Conservation (phyloP, 2,888 invertebrate species). For the Troilus luridus region DNA sequence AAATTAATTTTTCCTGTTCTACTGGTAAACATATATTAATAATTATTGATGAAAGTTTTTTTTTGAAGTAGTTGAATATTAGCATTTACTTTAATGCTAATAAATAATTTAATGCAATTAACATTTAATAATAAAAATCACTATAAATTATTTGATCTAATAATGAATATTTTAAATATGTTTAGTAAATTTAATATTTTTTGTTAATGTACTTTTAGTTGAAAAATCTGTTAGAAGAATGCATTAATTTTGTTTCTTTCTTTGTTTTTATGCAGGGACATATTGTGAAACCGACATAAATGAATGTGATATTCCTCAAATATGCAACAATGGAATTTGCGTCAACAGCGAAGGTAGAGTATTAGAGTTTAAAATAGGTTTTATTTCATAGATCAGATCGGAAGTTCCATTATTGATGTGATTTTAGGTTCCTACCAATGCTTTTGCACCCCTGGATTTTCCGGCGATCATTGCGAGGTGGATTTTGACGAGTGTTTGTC, state of each 20-base stretch:
- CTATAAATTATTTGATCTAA: too few relatives aligned
- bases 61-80: too few relatives aligned
- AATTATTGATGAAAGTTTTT: too few relatives aligned
- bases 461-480: slow-evolving; percentile 86
- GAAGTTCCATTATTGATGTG: not conserved
- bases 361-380: not conserved
- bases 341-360: slow-evolving; percentile 77
- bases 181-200: too few relatives aligned
- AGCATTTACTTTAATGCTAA: too few relatives aligned
- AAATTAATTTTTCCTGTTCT: too few relatives aligned
- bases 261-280: slow-evolving; percentile 47
- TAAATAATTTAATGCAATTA: too few relatives aligned
- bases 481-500: slow-evolving; percentile 92
- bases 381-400: not conserved
- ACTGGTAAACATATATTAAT: too few relatives aligned
- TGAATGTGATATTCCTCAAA: slow-evolving; percentile 76
- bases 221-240: not conserved
- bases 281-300: slow-evolving; percentile 75
- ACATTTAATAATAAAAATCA: too few relatives aligned
- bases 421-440: slow-evolving; percentile 79
- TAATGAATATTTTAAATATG: too few relatives aligned
- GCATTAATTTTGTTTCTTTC: not conserved
- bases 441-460: slow-evolving; percentile 89
- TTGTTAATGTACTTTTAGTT: too few relatives aligned
- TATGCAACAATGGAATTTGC: slow-evolving; percentile 88